These are phyloP conservation scores for Xylocampa areola DNA, from an alignment of 2,888 invertebrate genomes.

Conservation along the genomic window DNA sequence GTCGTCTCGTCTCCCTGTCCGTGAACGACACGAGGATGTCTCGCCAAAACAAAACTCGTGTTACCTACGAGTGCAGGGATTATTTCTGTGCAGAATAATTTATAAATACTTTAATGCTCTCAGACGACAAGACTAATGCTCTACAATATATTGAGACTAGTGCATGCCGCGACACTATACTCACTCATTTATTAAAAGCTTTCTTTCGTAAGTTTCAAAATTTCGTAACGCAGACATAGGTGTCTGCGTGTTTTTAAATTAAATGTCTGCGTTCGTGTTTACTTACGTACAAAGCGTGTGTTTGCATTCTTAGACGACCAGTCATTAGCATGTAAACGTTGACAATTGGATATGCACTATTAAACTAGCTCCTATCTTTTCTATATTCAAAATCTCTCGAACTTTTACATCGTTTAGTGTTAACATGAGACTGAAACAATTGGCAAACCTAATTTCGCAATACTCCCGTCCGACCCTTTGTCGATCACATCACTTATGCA, in stretches of 20 bases:
- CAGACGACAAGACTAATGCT: conserved; percentile 64
- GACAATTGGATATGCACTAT: conserved; percentile 48
- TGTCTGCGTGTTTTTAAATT: conserved; percentile 27
- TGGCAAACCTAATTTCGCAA: conserved; percentile 54
- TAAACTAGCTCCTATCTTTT: conserved; percentile 34
- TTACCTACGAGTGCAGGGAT: conserved; percentile 64
- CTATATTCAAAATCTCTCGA: conserved; percentile 23
- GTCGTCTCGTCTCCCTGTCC: conserved; percentile 79
- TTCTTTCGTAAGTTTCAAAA: conserved; percentile 50
- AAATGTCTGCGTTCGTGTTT: conserved; percentile 34
- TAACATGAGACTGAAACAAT: conserved; percentile 48
- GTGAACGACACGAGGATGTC: conserved; percentile 71
- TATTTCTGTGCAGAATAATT: conserved; percentile 63
- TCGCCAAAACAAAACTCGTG: conserved; percentile 81
- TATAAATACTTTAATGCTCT: conserved; percentile 62
- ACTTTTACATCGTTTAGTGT: conserved; percentile 24
- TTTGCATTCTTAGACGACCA: conserved; percentile 17
- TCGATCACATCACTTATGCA: conserved; percentile 74
- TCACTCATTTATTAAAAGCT: conserved; percentile 62
- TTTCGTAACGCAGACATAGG: conserved; percentile 37
- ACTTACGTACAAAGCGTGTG: conserved; percentile 23
- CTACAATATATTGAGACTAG: conserved; percentile 59
- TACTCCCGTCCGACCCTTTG: conserved; percentile 61
- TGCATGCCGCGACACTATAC: conserved; percentile 59
- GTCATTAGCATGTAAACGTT: conserved; percentile 46